Conservation (phyloP, 2,113 vertebrate species). For the Stegastes partitus region DNA sequence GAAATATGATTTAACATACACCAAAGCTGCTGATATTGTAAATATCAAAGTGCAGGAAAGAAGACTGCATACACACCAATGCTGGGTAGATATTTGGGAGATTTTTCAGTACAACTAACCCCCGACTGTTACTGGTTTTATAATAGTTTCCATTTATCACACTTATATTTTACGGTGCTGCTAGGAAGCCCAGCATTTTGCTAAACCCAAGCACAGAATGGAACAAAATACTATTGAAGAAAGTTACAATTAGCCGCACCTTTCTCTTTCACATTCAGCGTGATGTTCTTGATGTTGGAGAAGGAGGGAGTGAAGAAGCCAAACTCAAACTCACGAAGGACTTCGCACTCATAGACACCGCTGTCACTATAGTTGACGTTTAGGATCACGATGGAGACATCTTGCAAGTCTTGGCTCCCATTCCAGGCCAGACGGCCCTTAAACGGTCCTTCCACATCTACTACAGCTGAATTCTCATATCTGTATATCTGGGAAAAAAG, state of each 20-base stretch:
- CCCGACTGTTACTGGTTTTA: too few relatives aligned
- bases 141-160: not conserved
- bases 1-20: slow-evolving; percentile 4
- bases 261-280: slow-evolving; percentile 88
- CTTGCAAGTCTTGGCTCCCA: slow-evolving; percentile 95
- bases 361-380: slow-evolving; percentile 90
- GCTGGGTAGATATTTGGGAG: slow-evolving; percentile 3
- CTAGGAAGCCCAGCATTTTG: not conserved
- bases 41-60: not conserved
- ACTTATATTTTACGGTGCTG: not conserved
- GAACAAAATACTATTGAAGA: not conserved
- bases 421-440: slow-evolving; percentile 90
- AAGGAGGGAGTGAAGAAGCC: slow-evolving; percentile 87
- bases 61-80: not conserved
- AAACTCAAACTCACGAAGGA: slow-evolving; percentile 89
- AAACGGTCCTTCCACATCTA: slow-evolving; percentile 83
- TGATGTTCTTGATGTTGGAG: slow-evolving; percentile 80
- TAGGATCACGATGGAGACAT: slow-evolving; percentile 91
- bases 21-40: not conserved
- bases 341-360: slow-evolving; percentile 89
- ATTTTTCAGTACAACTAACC: not conserved
- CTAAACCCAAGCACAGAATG: not conserved
- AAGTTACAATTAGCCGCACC: slow-evolving; percentile 79
- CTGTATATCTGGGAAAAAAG: slow-evolving; percentile 87
- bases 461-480: slow-evolving; percentile 66